phyloP scores from a whole-genome alignment of 2,888 invertebrate genomes.

The Latrodectus elegans region DNA sequence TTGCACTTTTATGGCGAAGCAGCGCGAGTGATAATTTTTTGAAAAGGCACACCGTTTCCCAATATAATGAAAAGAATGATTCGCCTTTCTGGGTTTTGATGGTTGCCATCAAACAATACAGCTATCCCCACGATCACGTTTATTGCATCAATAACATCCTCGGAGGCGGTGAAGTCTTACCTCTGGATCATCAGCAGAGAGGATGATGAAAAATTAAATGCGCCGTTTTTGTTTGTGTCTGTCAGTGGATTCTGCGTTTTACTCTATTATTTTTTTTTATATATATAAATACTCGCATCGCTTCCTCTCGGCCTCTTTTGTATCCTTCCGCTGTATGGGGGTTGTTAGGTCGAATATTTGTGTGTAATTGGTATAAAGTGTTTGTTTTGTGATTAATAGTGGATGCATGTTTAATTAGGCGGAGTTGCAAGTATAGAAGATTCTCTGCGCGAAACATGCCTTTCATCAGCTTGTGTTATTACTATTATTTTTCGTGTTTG shows the following conservation, averaged over 20 bases:
- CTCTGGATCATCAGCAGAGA: constrained; percentile 45
- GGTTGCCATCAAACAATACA: constrained; percentile 43
- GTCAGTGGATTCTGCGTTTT: not conserved
- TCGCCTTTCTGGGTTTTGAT: constrained; percentile 12
- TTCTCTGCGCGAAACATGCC: too few relatives aligned
- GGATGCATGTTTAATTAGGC: not conserved
- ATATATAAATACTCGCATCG: too few relatives aligned
- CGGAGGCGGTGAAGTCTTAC: constrained; percentile 37
- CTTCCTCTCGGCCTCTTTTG: not conserved
- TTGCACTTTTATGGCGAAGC: constrained; percentile 56
- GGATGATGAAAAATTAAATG: constrained; percentile 63
- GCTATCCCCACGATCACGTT: constrained; percentile 37
- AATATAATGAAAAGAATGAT: constrained; percentile 33
- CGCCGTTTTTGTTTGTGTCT: constrained; percentile 1
- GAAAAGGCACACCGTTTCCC: constrained; percentile 34
- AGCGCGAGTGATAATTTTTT: constrained; percentile 38
- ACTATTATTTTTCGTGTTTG: too few relatives aligned
- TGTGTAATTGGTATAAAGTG: constrained; percentile 5
- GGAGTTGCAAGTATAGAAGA: not conserved
- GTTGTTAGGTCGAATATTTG: not conserved
- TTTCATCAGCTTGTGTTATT: too few relatives aligned
- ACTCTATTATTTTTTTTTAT: too few relatives aligned
- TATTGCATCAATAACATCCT: constrained; percentile 66
- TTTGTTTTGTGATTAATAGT: not conserved
- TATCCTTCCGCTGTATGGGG: not conserved